Base-by-base conservation (phyloP, 2,797 vertebrate genomes). In the Syngnathus rostellatus region DNA sequence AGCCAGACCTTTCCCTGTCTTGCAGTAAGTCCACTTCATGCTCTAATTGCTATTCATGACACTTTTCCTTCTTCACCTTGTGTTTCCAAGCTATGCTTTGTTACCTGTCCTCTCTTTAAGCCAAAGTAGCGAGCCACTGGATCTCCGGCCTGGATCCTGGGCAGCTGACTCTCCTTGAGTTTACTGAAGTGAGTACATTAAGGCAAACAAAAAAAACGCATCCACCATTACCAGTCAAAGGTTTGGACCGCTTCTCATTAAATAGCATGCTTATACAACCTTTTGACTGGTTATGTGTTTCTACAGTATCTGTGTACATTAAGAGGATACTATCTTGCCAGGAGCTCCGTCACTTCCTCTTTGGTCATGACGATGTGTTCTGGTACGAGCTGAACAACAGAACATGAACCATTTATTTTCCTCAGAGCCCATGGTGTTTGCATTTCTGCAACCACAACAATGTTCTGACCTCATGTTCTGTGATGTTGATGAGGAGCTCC, bases 321-420 rank as follows among this genome's bases (percentile, higher is more conserved):
- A 59, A 63, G 90, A 98, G 92, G 96, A 99, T 98, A 98, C 96
- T 99, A 99, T 89, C 97, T 81, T 8, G 92, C 93, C 74, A 99
- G 86, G 11, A 99, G 88, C 79, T 99, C 97, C 0, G 91, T 92
- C 21, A 99, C 93, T 81, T 99, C 97, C 67, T 99, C 96, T 83
- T 99, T 98, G 2, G 94, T 94, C 96, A 99, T 99, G 14, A 99
- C 95, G 0, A 97, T 98, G 0, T 99, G 96, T 80, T 99, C 96
- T 0, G 95, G 95, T 65, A 99, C 96, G 76, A 98, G 84, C 95
- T 99, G 89, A 21, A 83, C 80, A 40, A 62, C 46, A 61, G 58
- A 39, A 57, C 2, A 31, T 8, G 2, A 58, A 58, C 25, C 0
- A 12, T n/a, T 61, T 61, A 21, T 6, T 0, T 17, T 14, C 2